Conservation (phyloP, 1,140 invertebrate genomes). For the Rhagoletis pomonella region DNA sequence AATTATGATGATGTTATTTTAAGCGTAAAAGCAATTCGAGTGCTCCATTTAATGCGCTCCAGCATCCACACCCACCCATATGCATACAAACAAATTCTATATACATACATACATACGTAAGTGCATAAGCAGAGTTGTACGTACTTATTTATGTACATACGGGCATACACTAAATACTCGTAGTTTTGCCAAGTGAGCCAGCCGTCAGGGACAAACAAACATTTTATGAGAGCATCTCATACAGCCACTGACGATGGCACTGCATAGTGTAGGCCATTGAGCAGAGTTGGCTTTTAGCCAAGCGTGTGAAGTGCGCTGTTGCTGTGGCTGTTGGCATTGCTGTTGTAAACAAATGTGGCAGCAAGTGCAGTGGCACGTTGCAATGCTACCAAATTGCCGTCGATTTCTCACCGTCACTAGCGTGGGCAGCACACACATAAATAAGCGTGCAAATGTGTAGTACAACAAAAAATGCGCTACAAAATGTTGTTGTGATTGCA, state of each 20-base stretch:
- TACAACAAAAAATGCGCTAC: not conserved
- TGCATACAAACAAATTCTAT: not conserved
- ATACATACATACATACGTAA: not conserved
- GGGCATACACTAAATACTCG: too few relatives aligned
- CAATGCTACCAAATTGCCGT: constrained; percentile 19
- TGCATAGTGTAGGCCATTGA: not conserved
- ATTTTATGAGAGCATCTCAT: constrained; percentile 36
- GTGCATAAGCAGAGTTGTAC: too few relatives aligned
- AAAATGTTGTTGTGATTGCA: constrained; percentile 24
- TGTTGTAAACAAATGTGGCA: constrained; percentile 39
- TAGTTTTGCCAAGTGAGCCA: not conserved
- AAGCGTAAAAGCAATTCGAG: constrained; percentile 46
- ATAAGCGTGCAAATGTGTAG: constrained; percentile 3
- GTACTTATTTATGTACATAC: too few relatives aligned
- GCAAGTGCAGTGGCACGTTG: not conserved
- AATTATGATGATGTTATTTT: constrained; percentile 45
- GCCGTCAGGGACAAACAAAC: not conserved
- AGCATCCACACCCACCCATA: not conserved
- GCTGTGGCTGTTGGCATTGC: not conserved
- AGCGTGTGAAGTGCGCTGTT: not conserved
- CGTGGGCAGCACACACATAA: not conserved
- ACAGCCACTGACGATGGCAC: not conserved
- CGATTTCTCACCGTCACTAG: constrained; percentile 39
- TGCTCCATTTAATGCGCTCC: constrained; percentile 14
- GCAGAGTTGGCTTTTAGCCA: constrained; percentile 7